Conservation (phyloP, 2,113 vertebrate species). For the Nansenia antarctica region DNA sequence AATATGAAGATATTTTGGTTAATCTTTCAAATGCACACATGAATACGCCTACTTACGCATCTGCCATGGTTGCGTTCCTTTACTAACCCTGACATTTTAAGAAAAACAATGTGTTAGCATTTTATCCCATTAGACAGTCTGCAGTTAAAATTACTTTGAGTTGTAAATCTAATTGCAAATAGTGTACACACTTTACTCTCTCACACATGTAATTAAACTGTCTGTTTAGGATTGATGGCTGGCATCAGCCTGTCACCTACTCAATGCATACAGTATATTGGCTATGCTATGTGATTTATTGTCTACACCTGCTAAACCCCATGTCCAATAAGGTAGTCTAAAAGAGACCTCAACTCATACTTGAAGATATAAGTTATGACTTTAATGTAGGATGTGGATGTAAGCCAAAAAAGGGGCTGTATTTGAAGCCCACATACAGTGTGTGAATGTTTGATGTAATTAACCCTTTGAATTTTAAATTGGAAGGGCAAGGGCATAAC, state of each 20-base stretch:
- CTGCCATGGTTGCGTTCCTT: slow-evolving; percentile 45
- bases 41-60: slow-evolving; percentile 47
- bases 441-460: neutral
- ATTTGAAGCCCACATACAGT: neutral
- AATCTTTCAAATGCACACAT: neutral
- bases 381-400: neutral
- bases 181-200: neutral
- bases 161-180: neutral
- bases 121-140: neutral
- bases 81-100: slow-evolving; percentile 18
- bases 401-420: neutral
- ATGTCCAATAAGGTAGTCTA: neutral
- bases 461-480: neutral
- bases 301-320: neutral
- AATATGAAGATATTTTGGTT: neutral
- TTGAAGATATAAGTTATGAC: neutral
- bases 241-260: slow-evolving; percentile 18
- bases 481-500: neutral
- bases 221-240: slow-evolving; percentile 4
- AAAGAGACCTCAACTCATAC: neutral
- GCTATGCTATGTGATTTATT: slow-evolving; percentile 20
- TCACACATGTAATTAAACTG: slow-evolving; percentile 6
- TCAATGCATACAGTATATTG: slow-evolving; percentile 25
- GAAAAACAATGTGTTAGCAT: neutral
- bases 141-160: neutral